Percentiles rank a stretch among this genome's conserved stretches.
phyloP scores from a whole-genome alignment of 2,113 vertebrate species.

The Phaetusa simplex region DNA sequence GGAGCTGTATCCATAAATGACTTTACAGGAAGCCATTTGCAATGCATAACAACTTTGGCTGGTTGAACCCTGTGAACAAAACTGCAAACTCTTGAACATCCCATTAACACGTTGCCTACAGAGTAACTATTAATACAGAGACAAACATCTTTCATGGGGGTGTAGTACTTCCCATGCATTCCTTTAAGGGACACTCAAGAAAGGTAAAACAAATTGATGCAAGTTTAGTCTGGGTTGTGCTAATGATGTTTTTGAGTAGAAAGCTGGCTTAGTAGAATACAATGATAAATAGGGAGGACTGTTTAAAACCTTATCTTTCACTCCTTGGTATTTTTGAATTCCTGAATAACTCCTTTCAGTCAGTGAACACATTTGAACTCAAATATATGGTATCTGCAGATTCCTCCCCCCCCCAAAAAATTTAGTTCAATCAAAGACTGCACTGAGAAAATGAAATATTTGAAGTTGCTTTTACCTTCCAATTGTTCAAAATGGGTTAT shows the following conservation, averaged over 20 bases:
- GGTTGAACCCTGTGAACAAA: background rate
- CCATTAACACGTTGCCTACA: background rate
- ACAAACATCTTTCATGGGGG: slow-evolving; percentile 5
- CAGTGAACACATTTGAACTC: background rate
- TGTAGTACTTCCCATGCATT: background rate
- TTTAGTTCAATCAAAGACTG: background rate
- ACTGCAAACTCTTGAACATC: background rate
- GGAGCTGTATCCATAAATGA: background rate
- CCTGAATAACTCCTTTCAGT: background rate
- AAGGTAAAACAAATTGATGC: background rate
- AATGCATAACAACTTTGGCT: background rate
- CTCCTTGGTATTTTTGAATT: background rate
- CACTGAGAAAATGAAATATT: background rate
- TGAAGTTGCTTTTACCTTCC: background rate
- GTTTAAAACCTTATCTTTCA: background rate
- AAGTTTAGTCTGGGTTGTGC: background rate
- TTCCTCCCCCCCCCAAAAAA: background rate
- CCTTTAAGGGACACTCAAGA: background rate
- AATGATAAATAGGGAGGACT: background rate
- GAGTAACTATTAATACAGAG: slow-evolving; percentile 29
- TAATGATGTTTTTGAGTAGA: background rate
- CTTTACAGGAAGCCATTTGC: background rate
- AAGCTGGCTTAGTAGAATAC: background rate
- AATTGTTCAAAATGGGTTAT: background rate
- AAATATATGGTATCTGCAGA: background rate